Conservation (phyloP, 2,888 invertebrate species). For the Syrphus vitripennis region DNA sequence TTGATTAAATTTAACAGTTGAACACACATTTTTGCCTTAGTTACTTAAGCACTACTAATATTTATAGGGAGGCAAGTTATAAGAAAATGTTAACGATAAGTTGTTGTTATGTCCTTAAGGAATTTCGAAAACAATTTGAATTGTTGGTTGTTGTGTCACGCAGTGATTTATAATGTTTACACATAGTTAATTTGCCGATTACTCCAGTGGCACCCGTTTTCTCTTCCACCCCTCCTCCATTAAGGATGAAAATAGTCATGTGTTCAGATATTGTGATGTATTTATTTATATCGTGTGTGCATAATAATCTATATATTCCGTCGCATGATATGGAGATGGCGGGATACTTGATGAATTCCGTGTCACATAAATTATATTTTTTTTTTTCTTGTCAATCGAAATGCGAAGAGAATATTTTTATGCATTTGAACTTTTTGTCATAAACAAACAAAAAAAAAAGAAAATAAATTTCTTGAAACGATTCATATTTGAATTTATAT, state of each 20-base stretch:
- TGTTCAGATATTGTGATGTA: neutral
- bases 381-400: constrained; percentile 48
- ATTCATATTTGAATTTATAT: too few species aligned
- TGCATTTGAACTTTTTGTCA: neutral
- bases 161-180: constrained; percentile 72
- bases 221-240: neutral
- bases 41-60: neutral
- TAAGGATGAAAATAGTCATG: neutral
- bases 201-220: neutral
- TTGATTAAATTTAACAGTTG: neutral
- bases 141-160: constrained; percentile 68
- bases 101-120: constrained; percentile 71
- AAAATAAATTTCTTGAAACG: too few species aligned
- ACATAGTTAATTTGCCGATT: constrained; percentile 68
- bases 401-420: constrained; percentile 31
- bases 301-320: neutral
- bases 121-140: constrained; percentile 70
- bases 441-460: neutral
- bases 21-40: neutral
- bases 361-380: constrained; percentile 52
- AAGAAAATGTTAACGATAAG: constrained; percentile 67
- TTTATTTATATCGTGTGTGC: neutral
- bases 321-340: neutral
- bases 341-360: neutral
- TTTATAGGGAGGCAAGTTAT: constrained; percentile 21